Base-by-base conservation (phyloP, 1,140 invertebrate genomes). In the Pogonus chalceus region DNA sequence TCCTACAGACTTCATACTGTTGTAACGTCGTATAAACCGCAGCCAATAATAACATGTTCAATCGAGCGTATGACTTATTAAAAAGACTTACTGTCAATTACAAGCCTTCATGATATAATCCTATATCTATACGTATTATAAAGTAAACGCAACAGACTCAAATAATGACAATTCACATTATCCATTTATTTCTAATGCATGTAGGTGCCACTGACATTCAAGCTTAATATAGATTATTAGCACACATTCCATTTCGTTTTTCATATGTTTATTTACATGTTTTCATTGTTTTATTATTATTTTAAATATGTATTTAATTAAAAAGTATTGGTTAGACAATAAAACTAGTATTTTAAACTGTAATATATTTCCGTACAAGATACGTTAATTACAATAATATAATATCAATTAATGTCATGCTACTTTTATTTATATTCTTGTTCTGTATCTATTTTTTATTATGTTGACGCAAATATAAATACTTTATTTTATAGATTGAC, bases 71-170 rank as follows among this genome's bases (percentile, higher is more conserved):
- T 12, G 37, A 43, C 37, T 43, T 43, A 43, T 9, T 43, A 12
- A 18, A 43, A 12, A 43, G 37, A 43, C 37, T 43, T 43, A 43
- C 37, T 43, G 37, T 43, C 37, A 43, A 43, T 43, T 43, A 43
- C 18, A 43, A 9, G 9, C 14, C 7, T 7, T 4, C 18, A 43
- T 43, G 37, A 43, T 43, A 43, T 43, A 43, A 43, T 9, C 37
- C 37, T 43, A 43, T 43, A 9, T 7, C 3, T 43, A 9, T 43
- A n/a, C n/a, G n/a, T n/a, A n/a, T n/a, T n/a, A n/a, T n/a, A n/a
- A n/a, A 18, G 18, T 43, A 43, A 9, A 14, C 9, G 3, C 37
- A 43, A 16, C 18, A 16, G 37, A 10, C 18, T 43, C 37, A 18
- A 43, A 43, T 43, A 43, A 43, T 16, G 9, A 9, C 37, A 43